A percentile compares a stretch with the other conserved stretches of the same genome.
Evolutionary conservation across 2,113 vertebrate species (phyloP).

Genomic region (Pampusana beccarii): DNA sequence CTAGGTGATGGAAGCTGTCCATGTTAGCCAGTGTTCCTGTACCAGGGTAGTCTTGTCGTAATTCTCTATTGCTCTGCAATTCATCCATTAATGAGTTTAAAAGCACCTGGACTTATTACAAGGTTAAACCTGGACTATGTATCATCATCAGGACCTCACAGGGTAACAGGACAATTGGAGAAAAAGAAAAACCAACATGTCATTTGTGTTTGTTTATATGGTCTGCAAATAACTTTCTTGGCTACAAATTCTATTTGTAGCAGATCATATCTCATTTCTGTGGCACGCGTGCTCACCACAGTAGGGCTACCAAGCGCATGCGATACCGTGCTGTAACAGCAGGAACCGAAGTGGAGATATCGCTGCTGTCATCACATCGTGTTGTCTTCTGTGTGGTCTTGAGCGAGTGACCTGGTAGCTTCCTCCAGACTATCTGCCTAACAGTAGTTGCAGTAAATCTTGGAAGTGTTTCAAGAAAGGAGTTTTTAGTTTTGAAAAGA

Average conservation of each 20-base stretch:
- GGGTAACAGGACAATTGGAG: neutral
- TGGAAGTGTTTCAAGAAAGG: neutral
- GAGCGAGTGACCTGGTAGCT: neutral
- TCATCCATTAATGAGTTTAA: neutral
- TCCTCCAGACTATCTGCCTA: neutral
- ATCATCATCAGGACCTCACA: neutral
- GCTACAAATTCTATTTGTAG: neutral
- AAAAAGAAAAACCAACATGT: fast-evolving
- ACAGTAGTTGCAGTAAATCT: neutral
- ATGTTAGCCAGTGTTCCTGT: neutral
- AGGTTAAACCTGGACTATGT: neutral
- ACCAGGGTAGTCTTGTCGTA: neutral
- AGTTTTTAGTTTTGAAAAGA: neutral
- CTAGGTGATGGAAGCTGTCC: neutral
- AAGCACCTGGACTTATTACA: neutral
- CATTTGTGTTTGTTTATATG: neutral
- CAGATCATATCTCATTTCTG: neutral
- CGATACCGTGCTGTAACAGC: neutral
- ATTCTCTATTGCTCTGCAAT: neutral
- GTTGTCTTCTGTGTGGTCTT: neutral
- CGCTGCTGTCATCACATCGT: fast-evolving
- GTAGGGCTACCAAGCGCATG: neutral
- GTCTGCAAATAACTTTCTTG: neutral
- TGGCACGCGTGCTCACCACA: neutral
- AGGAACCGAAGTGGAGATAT: neutral